phyloP scores from a whole-genome alignment of 2,797 vertebrate species.

The Trachops cirrhosus region DNA sequence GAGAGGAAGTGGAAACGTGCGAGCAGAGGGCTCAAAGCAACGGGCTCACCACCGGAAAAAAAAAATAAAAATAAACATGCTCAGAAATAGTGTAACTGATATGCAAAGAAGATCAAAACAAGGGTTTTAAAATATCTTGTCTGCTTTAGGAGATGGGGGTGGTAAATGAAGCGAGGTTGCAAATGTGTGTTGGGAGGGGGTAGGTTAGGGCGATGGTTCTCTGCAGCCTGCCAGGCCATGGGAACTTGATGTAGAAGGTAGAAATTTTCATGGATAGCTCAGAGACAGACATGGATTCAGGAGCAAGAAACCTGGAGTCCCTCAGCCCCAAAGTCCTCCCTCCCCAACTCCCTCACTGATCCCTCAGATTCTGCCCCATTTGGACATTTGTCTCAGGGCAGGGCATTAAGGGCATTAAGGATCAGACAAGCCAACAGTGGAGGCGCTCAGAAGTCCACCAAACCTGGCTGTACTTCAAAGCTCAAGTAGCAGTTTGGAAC shows the following conservation, averaged over 20 bases:
- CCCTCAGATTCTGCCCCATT: neutral
- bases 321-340: neutral
- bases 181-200: neutral
- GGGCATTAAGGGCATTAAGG: neutral
- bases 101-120: slow-evolving; percentile 86
- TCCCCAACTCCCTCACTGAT: neutral
- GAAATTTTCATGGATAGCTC: neutral
- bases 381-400: neutral
- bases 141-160: slow-evolving; percentile 25
- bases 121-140: slow-evolving; percentile 80
- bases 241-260: neutral
- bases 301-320: neutral
- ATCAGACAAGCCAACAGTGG: neutral
- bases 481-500: slow-evolving; percentile 40
- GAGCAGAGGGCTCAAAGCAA: slow-evolving; percentile 71
- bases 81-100: slow-evolving; percentile 89
- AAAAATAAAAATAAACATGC: slow-evolving; percentile 84
- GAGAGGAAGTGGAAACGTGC: slow-evolving; percentile 85
- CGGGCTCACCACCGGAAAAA: slow-evolving; percentile 84
- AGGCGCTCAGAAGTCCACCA: slow-evolving; percentile 3
- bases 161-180: slow-evolving; percentile 37
- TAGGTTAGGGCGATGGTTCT: neutral
- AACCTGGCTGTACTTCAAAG: slow-evolving; percentile 34
- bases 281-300: neutral
- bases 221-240: neutral